Evolutionary conservation across 2,888 invertebrate genomes (phyloP).

Genomic region (Alcis repandata): DNA sequence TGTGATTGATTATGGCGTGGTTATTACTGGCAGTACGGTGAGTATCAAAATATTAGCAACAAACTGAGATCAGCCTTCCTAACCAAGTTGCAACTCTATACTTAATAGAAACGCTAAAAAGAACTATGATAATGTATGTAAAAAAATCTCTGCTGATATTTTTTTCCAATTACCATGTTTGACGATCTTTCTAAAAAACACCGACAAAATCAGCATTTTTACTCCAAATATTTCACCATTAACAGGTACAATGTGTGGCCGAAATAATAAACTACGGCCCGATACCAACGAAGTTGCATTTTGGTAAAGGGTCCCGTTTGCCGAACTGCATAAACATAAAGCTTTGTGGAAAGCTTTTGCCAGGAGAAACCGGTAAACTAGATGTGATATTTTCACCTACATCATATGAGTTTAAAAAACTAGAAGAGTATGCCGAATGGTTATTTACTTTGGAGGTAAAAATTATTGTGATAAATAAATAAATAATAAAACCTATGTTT

Average conservation of each 20-base stretch:
- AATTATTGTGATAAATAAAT: neutral
- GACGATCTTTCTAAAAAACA: too few species aligned
- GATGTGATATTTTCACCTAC: slow-evolving; percentile 85
- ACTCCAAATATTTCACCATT: neutral
- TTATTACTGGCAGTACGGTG: slow-evolving; percentile 80
- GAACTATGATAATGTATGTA: neutral
- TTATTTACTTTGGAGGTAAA: slow-evolving; percentile 82
- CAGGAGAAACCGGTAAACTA: slow-evolving; percentile 81
- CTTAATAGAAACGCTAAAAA: neutral
- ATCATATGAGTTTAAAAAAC: slow-evolving; percentile 69
- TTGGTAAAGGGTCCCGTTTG: slow-evolving; percentile 69
- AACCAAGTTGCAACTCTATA: neutral
- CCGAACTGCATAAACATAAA: slow-evolving; percentile 73
- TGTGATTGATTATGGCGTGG: slow-evolving; percentile 85
- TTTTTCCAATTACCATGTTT: too few species aligned
- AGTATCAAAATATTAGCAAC: slow-evolving; percentile 33
- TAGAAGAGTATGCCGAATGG: slow-evolving; percentile 75
- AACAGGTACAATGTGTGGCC: slow-evolving; percentile 74
- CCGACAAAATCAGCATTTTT: too few species aligned
- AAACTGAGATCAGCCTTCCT: too few species aligned
- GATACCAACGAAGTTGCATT: slow-evolving; percentile 72
- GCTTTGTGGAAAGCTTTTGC: slow-evolving; percentile 73
- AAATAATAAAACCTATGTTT: too few species aligned
- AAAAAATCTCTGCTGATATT: too few species aligned
- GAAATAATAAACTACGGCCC: slow-evolving; percentile 87